phyloP scores from a whole-genome alignment of 2,888 invertebrate genomes.

The Spisula subtruncata region DNA sequence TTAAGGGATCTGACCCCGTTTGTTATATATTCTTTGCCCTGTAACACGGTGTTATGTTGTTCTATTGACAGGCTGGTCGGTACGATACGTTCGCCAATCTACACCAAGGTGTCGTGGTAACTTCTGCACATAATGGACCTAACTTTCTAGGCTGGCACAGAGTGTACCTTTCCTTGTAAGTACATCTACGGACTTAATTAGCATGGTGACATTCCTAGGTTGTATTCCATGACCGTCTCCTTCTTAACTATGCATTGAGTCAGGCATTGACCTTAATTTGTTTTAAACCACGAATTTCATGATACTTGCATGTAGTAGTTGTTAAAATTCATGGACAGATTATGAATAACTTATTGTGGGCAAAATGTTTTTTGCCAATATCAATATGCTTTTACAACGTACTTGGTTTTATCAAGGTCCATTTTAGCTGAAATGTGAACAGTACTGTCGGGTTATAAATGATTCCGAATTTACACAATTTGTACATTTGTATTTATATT shows the following conservation, averaged over 20 bases:
- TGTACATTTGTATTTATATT: neutral
- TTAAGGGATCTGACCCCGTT: no score
- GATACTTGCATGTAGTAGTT: no score
- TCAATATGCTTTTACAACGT: neutral
- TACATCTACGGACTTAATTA: neutral
- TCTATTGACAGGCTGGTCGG: constrained; percentile 67
- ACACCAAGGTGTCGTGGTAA: constrained; percentile 70
- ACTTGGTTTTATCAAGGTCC: neutral
- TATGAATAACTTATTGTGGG: neutral
- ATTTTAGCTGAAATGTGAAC: neutral
- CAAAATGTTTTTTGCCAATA: neutral
- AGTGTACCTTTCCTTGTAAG: constrained; percentile 79
- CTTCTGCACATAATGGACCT: constrained; percentile 77
- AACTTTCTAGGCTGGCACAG: constrained; percentile 81
- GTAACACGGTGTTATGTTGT: neutral
- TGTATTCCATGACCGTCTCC: no score
- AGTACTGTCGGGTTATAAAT: neutral
- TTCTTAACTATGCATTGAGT: no score
- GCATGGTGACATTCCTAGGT: no score
- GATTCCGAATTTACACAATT: no score
- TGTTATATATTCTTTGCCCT: neutral
- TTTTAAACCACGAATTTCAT: no score
- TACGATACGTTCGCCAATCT: constrained; percentile 79
- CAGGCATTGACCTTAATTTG: no score
- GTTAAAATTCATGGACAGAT: no score